These are phyloP conservation scores for Anneissia japonica DNA, from an alignment of 35 echinoderm and acorn worm species.

Conservation along the genomic window DNA sequence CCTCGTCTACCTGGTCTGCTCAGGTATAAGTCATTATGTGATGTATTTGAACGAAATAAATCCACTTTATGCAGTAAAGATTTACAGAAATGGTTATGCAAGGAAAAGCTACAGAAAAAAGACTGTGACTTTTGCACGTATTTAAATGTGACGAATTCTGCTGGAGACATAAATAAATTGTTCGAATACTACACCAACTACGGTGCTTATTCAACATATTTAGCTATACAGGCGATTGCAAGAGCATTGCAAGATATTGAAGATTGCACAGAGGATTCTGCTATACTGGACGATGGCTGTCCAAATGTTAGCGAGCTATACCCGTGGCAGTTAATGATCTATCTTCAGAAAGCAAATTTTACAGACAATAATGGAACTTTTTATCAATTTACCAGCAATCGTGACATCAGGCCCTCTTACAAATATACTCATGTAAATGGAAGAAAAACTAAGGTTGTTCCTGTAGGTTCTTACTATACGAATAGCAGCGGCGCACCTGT, in stretches of 20 bases:
- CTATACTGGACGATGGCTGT: neutral
- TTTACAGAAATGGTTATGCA: neutral
- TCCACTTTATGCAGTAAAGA: neutral
- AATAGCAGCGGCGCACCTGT: neutral
- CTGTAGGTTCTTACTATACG: neutral
- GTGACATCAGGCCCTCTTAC: neutral
- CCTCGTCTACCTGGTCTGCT: neutral
- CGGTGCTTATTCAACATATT: neutral
- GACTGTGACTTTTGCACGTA: neutral
- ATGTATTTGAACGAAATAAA: neutral
- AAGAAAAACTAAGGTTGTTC: neutral
- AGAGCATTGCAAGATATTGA: neutral
- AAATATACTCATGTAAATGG: neutral
- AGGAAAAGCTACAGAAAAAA: neutral
- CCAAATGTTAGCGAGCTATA: neutral
- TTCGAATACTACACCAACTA: neutral
- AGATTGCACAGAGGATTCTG: neutral
- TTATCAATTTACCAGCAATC: neutral
- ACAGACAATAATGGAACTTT: neutral
- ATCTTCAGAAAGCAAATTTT: neutral
- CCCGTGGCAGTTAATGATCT: neutral
- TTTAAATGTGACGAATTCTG: too few relatives aligned
- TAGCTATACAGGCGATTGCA: neutral
- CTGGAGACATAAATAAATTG: too few relatives aligned
- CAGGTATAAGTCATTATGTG: neutral